A percentile compares a stretch with the other conserved stretches of the same genome.
Evolutionary conservation across 2,113 vertebrate species (phyloP).

Genomic region (Dolichotis patagonum): DNA sequence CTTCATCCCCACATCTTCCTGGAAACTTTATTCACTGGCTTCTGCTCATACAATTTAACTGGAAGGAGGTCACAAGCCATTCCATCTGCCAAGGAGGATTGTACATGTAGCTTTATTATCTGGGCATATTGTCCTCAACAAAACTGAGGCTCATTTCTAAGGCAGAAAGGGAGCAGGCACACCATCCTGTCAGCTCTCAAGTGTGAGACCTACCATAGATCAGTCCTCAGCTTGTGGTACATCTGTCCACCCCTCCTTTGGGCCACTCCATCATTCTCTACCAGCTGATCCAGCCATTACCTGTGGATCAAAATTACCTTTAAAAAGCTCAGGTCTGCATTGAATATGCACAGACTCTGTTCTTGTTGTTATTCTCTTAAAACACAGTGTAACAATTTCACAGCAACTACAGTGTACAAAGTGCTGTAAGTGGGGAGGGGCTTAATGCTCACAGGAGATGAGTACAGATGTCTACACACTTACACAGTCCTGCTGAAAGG

Average conservation of each 20-base stretch:
- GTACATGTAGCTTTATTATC: background rate
- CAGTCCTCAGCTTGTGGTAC: background rate
- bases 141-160: background rate
- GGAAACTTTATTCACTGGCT: background rate
- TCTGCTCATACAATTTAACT: background rate
- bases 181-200: background rate
- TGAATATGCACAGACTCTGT: background rate
- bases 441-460: background rate
- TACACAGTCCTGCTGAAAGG: background rate
- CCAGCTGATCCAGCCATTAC: too few species aligned
- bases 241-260: background rate
- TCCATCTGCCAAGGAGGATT: background rate
- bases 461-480: background rate
- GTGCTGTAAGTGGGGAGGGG: background rate
- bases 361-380: background rate
- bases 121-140: background rate
- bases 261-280: background rate
- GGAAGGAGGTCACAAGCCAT: background rate
- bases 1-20: background rate
- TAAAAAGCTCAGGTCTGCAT: background rate
- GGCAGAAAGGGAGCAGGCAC: background rate
- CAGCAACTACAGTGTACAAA: background rate
- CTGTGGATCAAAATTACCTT: background rate
- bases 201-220: background rate
- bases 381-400: background rate